These are phyloP conservation scores for Poeciliopsis gracilis DNA, from an alignment of 2,797 vertebrate species.

Conservation along the genomic window DNA sequence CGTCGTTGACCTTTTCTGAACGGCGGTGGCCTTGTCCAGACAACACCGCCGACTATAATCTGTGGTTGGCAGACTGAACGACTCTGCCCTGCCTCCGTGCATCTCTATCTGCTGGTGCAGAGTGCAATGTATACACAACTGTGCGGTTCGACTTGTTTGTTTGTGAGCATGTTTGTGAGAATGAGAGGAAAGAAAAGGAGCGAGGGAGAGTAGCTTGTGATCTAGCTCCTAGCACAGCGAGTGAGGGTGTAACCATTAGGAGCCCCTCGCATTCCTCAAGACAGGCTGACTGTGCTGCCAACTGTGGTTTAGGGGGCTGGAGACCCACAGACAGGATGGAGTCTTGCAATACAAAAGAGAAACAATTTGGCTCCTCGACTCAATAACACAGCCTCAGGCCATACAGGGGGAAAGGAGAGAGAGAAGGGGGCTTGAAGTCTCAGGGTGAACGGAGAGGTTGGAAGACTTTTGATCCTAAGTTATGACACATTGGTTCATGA, in stretches of 20 bases:
- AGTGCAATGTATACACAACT: slow-evolving; percentile 32
- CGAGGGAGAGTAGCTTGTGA: slow-evolving; percentile 64
- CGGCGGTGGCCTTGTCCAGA: slow-evolving; percentile 67
- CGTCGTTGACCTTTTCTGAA: slow-evolving; percentile 68
- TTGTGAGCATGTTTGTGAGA: slow-evolving; percentile 61
- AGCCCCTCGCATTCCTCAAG: slow-evolving; percentile 80
- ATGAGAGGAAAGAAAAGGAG: slow-evolving; percentile 34
- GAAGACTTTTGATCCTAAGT: slow-evolving; percentile 77
- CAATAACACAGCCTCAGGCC: slow-evolving; percentile 79
- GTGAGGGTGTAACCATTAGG: slow-evolving; percentile 80
- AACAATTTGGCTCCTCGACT: slow-evolving; percentile 83
- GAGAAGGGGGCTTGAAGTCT: slow-evolving; percentile 60
- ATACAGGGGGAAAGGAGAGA: slow-evolving; percentile 58
- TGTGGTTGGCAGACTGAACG: slow-evolving; percentile 55
- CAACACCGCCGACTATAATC: slow-evolving; percentile 60
- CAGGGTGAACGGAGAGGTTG: slow-evolving; percentile 73
- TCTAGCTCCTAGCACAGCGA: slow-evolving; percentile 61
- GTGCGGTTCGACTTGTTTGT: slow-evolving; percentile 60
- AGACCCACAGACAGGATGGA: slow-evolving; percentile 88
- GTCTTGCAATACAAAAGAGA: slow-evolving; percentile 85
- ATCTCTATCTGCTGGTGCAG: slow-evolving; percentile 12
- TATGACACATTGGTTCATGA: slow-evolving; percentile 79
- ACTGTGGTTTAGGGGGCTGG: slow-evolving; percentile 84
- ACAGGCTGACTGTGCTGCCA: slow-evolving; percentile 81
- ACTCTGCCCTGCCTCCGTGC: slow-evolving; percentile 46